These are phyloP conservation scores for Halcyon chelicuti DNA, from an alignment of 2,797 vertebrate species.

Conservation along the genomic window DNA sequence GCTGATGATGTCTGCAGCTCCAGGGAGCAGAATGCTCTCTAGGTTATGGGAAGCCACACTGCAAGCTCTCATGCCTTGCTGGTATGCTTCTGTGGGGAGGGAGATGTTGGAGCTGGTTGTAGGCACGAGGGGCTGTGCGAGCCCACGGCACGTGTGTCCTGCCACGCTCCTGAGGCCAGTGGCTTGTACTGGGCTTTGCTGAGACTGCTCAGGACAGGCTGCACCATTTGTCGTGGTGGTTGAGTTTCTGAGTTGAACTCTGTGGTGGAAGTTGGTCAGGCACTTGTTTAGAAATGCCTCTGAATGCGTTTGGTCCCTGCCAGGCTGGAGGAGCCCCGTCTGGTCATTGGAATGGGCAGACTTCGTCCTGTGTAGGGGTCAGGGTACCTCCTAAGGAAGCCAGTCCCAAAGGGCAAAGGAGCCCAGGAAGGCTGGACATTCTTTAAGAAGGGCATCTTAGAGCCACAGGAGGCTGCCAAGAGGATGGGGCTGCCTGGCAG, in stretches of 20 bases:
- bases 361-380: no score
- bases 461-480: fast-evolving
- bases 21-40: not conserved
- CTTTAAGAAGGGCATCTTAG: not conserved
- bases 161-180: not conserved
- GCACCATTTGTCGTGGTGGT: not conserved
- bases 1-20: not conserved
- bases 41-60: not conserved
- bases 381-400: not conserved
- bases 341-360: not conserved
- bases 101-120: not conserved
- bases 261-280: not conserved
- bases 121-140: fast-evolving
- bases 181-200: not conserved
- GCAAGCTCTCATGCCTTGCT: not conserved
- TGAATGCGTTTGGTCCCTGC: not conserved
- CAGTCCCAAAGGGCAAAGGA: no score
- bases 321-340: not conserved
- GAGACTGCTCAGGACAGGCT: not conserved
- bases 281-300: not conserved
- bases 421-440: not conserved
- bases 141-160: fast-evolving
- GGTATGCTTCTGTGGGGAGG: fast-evolving
- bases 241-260: not conserved
- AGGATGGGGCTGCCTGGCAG: not conserved